phyloP scores from a whole-genome alignment of 2,888 invertebrate species.

The Orthosia incerta region DNA sequence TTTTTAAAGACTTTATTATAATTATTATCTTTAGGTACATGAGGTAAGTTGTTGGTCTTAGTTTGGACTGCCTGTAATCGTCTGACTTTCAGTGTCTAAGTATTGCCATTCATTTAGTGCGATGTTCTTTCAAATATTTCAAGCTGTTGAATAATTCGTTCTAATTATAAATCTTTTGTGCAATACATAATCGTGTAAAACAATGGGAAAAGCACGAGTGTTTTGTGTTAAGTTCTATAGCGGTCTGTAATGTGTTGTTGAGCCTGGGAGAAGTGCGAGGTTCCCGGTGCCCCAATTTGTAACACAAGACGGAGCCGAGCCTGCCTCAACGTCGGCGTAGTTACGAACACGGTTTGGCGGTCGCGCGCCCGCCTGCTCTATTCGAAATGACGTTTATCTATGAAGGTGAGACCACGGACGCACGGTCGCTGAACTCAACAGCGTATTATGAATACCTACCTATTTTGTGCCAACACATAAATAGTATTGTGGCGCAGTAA shows the following conservation, averaged over 20 bases:
- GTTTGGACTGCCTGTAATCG: conserved; percentile 11
- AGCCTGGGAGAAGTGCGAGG: conserved; percentile 37
- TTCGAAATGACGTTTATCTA: conserved; percentile 87
- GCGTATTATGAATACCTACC: conserved; percentile 80
- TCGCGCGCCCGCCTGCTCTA: conserved; percentile 71
- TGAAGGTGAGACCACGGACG: conserved; percentile 88
- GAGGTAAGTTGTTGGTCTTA: conserved; percentile 12
- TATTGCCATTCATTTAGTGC: conserved; percentile 10
- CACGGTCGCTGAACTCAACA: conserved; percentile 85
- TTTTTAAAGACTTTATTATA: conserved; percentile 9
- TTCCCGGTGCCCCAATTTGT: conserved; percentile 57
- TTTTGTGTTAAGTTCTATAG: conserved; percentile 23
- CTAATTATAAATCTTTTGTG: conserved; percentile 39
- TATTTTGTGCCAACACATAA: conserved; percentile 77
- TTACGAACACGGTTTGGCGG: conserved; percentile 72
- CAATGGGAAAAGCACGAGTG: conserved; percentile 25
- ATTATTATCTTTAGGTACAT: conserved; percentile 6
- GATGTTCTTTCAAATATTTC: conserved; percentile 24
- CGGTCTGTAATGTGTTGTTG: conserved; percentile 26
- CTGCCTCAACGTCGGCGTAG: conserved; percentile 78
- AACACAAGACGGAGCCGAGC: conserved; percentile 62
- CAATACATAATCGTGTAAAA: conserved; percentile 12
- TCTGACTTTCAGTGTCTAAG: conserved; percentile 32
- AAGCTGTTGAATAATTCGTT: conserved; percentile 27
- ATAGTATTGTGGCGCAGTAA: conserved; percentile 74